phyloP scores from a whole-genome alignment of 2,888 invertebrate genomes.

The Sphaerophoria taeniata region DNA sequence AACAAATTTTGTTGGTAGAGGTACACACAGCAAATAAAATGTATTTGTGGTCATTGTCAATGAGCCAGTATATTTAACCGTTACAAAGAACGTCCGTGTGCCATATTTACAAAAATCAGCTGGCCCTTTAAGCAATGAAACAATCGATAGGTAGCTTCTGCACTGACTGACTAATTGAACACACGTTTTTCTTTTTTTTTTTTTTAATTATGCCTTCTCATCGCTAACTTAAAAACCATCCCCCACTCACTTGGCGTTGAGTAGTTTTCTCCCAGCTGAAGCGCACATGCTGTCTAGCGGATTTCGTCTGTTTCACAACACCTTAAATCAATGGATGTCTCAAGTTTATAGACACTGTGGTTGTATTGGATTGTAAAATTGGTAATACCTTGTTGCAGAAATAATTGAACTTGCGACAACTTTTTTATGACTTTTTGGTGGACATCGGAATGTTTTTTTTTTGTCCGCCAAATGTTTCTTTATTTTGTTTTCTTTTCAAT shows the following conservation, averaged over 20 bases:
- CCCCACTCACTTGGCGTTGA: background rate
- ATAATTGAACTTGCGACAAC: conserved; percentile 19
- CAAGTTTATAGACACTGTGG: conserved; percentile 13
- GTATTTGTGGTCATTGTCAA: conserved; percentile 3
- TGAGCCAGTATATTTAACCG: conserved; percentile 5
- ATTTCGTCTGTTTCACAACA: conserved; percentile 35
- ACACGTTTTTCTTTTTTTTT: conserved; percentile 35
- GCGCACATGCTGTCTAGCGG: conserved; percentile 32
- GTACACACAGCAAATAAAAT: background rate
- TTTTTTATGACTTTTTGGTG: background rate
- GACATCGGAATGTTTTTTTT: background rate
- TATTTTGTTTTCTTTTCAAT: too few species aligned
- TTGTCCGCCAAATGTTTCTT: background rate
- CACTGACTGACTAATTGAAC: conserved; percentile 28
- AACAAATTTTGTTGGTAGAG: background rate
- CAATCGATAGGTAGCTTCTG: conserved; percentile 42
- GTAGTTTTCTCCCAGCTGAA: conserved; percentile 26
- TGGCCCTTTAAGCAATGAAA: conserved; percentile 16
- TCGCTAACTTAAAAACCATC: background rate
- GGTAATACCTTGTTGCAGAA: conserved; percentile 10
- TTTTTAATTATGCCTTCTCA: background rate
- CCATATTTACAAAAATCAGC: conserved; percentile 34
- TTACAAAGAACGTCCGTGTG: conserved; percentile 27
- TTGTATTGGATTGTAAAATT: background rate
- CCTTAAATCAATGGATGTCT: conserved; percentile 1